Evolutionary conservation across 2,113 vertebrate genomes (phyloP).

Genomic region (Mus pahari): DNA sequence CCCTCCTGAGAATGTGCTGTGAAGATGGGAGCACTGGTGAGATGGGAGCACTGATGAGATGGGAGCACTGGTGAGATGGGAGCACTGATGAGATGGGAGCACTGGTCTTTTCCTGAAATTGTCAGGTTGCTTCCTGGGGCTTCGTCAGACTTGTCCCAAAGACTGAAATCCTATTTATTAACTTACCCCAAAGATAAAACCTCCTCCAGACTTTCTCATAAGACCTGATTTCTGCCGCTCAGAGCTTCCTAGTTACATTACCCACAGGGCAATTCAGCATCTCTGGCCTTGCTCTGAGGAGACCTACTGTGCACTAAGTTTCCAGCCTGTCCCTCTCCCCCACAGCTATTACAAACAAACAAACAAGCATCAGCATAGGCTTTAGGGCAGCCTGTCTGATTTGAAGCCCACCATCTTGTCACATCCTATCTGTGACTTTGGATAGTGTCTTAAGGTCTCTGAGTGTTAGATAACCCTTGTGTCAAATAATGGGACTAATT

Average conservation of each 20-base stretch:
- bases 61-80: no score
- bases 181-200: neutral
- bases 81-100: no score
- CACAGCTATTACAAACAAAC: neutral
- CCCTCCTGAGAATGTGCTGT: neutral
- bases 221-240: neutral
- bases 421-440: neutral
- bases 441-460: neutral
- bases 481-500: neutral
- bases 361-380: neutral
- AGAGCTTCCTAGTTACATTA: neutral
- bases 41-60: no score
- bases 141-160: neutral
- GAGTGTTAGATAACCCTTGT: neutral
- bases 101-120: neutral
- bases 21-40: neutral
- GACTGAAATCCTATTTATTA: neutral
- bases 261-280: neutral
- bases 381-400: neutral
- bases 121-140: neutral
- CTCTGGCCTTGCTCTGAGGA: neutral
- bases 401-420: neutral
- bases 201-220: neutral
- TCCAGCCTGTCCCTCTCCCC: neutral
- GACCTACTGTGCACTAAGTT: neutral